Base-by-base conservation (phyloP, 2,113 vertebrate genomes). In the Nothocercus nigrocapillus region DNA sequence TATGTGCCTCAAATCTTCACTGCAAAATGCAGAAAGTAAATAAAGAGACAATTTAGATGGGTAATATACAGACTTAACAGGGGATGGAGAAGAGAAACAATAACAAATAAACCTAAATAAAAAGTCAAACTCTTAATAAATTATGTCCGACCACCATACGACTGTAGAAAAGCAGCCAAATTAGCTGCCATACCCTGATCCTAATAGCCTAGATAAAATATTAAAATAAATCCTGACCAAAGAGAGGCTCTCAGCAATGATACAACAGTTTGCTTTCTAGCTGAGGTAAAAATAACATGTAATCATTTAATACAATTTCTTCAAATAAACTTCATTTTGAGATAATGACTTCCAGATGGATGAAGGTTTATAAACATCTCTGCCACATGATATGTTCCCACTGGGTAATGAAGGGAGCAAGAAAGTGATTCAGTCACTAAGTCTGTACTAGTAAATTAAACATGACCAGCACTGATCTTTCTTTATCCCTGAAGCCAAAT, bases 311-410 rank as follows among this genome's bases (percentile, higher is more conserved):
- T 96, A 89, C 80, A 45, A 90, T 92, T 94, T 72, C 90, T 96
- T 93, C 94, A 97, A 95, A 95, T 96, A 96, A 96, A 96, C 93
- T 96, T 85, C 42, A 77, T 88, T 96, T 94, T 45, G 64, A 86
- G 72, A 85, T 95, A 95, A 96, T 89, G 89, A 58, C 78, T 94
- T 97, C 95, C 92, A 96, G 88, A 95, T 91, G 89, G 89, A 45
- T 68, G 61, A 68, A 92, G 61, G 82, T 90, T 96, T 94, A 94
- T 88, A 97, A 96, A 95, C 88, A 92, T 82, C 74, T 81, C 62
- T 95, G 83, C 72, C 85, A 89, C 86, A 75, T 80, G 70, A 68
- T 82, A 78, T 2, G 16, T 92, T 96, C 82, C 80, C 78, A 85
- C 77, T 90, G 81, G 83, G 66, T 94, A 90, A 88, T 2, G 7